phyloP scores from a whole-genome alignment of 2,888 invertebrate species.

The Macrophya annulata region DNA sequence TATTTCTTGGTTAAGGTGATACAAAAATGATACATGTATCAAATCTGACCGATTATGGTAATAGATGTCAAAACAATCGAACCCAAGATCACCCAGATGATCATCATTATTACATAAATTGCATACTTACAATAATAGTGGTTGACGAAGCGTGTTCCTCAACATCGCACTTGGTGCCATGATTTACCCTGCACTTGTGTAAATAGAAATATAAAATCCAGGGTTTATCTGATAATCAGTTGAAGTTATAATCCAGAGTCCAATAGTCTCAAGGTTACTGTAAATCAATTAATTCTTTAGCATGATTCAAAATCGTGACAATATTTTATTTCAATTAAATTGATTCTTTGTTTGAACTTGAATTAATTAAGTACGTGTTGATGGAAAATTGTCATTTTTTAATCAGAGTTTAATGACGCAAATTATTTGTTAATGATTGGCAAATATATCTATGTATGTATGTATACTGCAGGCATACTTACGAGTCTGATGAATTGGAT shows the following conservation, averaged over 20 bases:
- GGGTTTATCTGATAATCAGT: neutral
- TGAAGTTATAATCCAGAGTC: neutral
- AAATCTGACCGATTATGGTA: neutral
- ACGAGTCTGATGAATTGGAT: neutral
- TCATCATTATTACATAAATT: neutral
- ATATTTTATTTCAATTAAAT: neutral
- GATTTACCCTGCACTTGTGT: neutral
- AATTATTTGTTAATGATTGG: neutral
- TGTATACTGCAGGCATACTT: neutral
- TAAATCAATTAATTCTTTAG: neutral
- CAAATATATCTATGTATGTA: neutral
- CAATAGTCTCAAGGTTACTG: neutral
- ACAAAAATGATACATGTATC: neutral
- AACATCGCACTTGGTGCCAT: conserved; percentile 41
- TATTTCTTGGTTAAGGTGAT: neutral
- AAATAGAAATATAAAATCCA: neutral
- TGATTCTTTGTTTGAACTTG: neutral
- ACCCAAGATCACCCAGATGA: too few relatives aligned
- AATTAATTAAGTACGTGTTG: too few relatives aligned
- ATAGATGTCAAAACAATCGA: neutral
- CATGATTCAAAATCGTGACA: neutral
- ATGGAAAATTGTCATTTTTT: too few relatives aligned
- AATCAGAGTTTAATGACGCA: neutral
- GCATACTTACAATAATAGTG: conserved; percentile 29
- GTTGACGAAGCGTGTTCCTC: conserved; percentile 18